Percentiles rank a stretch among this genome's conserved stretches.
Conservation (phyloP, 2,888 invertebrate species). For the Aphidoletes aphidimyza region DNA sequence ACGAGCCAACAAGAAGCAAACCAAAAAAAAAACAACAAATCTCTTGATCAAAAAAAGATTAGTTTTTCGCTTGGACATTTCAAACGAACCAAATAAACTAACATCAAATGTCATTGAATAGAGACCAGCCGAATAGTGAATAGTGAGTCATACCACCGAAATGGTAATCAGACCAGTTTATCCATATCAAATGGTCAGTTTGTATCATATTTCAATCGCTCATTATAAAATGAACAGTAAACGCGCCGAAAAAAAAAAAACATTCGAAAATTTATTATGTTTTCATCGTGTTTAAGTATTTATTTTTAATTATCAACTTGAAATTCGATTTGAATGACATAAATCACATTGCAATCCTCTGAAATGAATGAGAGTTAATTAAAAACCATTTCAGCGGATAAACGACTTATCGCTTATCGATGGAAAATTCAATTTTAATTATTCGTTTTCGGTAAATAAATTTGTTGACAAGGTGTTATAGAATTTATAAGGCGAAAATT, state of each 20-base stretch:
- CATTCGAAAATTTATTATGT: conserved; percentile 12
- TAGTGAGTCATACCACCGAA: too few relatives aligned
- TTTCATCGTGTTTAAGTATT: background rate
- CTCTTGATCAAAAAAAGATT: background rate
- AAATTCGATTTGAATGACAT: background rate
- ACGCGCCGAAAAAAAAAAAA: too few relatives aligned
- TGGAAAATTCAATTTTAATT: conserved; percentile 21
- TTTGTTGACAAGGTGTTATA: background rate
- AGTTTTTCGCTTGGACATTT: background rate
- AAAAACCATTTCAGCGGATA: too few relatives aligned
- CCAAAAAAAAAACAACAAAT: background rate
- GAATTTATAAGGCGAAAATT: conserved; percentile 35
- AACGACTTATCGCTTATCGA: too few relatives aligned
- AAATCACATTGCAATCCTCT: background rate
- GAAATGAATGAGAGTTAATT: background rate
- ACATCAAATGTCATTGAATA: background rate
- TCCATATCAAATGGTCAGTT: background rate
- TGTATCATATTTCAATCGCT: conserved; percentile 10
- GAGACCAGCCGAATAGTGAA: too few relatives aligned
- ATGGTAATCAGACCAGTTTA: background rate
- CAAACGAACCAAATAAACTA: background rate
- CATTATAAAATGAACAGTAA: background rate
- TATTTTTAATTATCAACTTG: conserved; percentile 16
- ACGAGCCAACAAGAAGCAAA: background rate
- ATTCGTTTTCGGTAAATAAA: background rate